Evolutionary conservation across 2,888 invertebrate genomes (phyloP).

Genomic region (Aelia acuminata): DNA sequence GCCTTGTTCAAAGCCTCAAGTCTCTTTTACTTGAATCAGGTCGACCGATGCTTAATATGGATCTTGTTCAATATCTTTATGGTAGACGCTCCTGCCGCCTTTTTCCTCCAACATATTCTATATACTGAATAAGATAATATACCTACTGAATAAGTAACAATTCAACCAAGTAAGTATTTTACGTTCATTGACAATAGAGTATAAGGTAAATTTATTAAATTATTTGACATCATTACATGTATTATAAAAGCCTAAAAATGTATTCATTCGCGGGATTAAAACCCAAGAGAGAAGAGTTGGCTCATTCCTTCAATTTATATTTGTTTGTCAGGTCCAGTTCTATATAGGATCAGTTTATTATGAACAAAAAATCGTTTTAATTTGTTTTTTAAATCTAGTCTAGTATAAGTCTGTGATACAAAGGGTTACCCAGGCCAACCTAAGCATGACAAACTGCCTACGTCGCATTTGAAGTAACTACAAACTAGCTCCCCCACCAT

Average conservation of each 20-base stretch:
- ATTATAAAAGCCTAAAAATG: background rate
- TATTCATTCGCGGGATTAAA: no score
- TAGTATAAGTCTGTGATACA: no score
- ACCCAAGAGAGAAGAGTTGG: no score
- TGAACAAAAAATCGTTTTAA: no score
- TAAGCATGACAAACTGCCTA: no score
- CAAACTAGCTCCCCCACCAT: no score
- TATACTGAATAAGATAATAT: background rate
- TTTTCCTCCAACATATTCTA: background rate
- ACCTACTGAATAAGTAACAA: background rate
- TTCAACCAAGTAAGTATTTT: conserved; percentile 17
- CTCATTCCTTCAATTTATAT: no score
- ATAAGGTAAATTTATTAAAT: background rate
- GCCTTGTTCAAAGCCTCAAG: conserved; percentile 7
- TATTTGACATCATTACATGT: background rate
- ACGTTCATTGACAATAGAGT: background rate
- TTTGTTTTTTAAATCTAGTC: no score
- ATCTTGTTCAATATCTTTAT: conserved; percentile 9
- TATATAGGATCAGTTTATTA: no score
- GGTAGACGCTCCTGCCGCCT: background rate
- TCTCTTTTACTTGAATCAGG: conserved; percentile 20
- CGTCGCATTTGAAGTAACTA: no score
- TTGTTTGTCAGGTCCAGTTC: no score
- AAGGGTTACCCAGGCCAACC: no score
- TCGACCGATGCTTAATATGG: conserved; percentile 11